Conservation (phyloP, 1,140 invertebrate genomes). For the Thalassaphorura encarpata region DNA sequence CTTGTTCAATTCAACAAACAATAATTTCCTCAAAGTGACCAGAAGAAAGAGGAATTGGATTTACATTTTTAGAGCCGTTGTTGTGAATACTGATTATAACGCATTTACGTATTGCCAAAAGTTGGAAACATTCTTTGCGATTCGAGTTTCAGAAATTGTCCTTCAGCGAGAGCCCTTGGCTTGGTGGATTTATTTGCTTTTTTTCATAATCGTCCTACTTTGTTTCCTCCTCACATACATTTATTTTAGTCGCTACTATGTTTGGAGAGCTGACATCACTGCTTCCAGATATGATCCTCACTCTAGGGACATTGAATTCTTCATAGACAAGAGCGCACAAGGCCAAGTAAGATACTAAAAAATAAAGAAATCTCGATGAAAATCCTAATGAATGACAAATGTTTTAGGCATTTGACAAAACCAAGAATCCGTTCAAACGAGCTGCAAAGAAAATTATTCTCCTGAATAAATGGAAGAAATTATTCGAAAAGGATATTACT, state of each 20-base stretch:
- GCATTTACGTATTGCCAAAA: conserved; percentile 18
- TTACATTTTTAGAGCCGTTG: conserved; percentile 23
- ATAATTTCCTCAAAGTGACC: conserved; percentile 7
- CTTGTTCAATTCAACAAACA: conserved; percentile 18
- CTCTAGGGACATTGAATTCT: too few species aligned
- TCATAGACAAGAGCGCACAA: too few species aligned
- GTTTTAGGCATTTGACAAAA: too few species aligned
- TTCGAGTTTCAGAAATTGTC: conserved; percentile 16
- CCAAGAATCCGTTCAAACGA: too few species aligned
- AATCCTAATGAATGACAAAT: too few species aligned
- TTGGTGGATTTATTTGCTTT: conserved; percentile 8
- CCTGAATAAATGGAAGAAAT: too few species aligned
- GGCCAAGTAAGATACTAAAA: too few species aligned
- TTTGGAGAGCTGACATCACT: conserved; percentile 9
- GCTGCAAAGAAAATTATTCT: too few species aligned
- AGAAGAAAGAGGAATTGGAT: conserved; percentile 19
- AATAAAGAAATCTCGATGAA: too few species aligned
- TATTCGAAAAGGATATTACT: too few species aligned
- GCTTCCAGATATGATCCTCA: too few species aligned
- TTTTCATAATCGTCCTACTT: background rate
- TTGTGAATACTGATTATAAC: conserved; percentile 24
- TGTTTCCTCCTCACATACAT: conserved; percentile 4
- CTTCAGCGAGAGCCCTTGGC: conserved; percentile 8
- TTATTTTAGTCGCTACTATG: conserved; percentile 5
- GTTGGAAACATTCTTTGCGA: conserved; percentile 21